Evolutionary conservation across 1,140 invertebrate genomes (phyloP).

Genomic region (Plectrocnemia conspersa): DNA sequence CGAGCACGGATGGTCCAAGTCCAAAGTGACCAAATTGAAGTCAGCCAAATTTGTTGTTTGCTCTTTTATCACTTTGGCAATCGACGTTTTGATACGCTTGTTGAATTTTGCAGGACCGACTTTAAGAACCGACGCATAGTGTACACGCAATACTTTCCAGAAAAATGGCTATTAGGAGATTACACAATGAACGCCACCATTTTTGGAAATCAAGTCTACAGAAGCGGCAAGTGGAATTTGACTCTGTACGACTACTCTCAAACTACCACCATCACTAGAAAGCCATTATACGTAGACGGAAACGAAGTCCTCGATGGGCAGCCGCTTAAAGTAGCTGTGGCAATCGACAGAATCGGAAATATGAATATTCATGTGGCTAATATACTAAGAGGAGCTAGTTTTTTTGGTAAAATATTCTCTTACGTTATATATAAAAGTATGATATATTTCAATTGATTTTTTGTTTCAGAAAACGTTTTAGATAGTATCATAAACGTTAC

Average conservation of each 20-base stretch:
- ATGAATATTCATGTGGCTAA: conserved; percentile 74
- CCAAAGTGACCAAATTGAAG: conserved; percentile 71
- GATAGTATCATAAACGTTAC: conserved; percentile 64
- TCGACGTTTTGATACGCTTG: background rate
- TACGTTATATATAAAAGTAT: background rate
- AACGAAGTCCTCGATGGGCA: conserved; percentile 41
- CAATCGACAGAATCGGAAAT: conserved; percentile 67
- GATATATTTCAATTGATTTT: background rate
- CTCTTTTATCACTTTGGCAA: background rate
- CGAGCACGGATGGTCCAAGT: conserved; percentile 70
- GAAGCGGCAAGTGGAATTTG: conserved; percentile 67
- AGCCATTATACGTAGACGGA: conserved; percentile 42
- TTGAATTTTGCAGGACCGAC: conserved; percentile 57
- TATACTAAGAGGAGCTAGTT: conserved; percentile 57
- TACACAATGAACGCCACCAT: conserved; percentile 60
- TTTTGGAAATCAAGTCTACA: conserved; percentile 55
- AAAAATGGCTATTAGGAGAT: conserved; percentile 65
- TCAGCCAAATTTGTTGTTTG: conserved; percentile 32
- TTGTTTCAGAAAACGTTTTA: conserved; percentile 57
- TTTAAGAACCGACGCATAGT: conserved; percentile 58
- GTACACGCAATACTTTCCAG: conserved; percentile 76
- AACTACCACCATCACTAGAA: conserved; percentile 65
- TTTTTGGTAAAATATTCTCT: conserved; percentile 55
- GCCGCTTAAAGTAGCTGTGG: conserved; percentile 60
- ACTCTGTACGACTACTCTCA: conserved; percentile 69